A percentile compares a stretch with the other conserved stretches of the same genome.
phyloP scores from a whole-genome alignment of 2,888 invertebrate genomes.

The Magallana nippona region DNA sequence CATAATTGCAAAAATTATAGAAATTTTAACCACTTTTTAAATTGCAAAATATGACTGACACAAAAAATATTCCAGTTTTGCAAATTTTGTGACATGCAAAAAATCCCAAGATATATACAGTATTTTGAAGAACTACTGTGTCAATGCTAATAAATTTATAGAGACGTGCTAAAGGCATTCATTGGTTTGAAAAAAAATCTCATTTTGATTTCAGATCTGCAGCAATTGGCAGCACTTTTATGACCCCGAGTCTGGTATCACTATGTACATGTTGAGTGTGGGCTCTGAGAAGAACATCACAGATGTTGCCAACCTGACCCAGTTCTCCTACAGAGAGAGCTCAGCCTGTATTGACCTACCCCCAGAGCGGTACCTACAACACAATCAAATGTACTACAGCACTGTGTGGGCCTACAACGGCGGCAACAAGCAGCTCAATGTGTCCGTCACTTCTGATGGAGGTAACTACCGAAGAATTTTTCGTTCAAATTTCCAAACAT shows the following conservation, averaged over 20 bases:
- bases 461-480: too few species aligned
- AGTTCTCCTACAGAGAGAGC: conserved; percentile 45
- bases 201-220: conserved; percentile 60
- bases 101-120: too few species aligned
- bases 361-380: conserved; percentile 50
- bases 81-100: too few species aligned
- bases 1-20: too few species aligned
- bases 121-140: too few species aligned
- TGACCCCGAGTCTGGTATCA: conserved; percentile 68
- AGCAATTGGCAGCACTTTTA: conserved; percentile 66
- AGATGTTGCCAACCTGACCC: conserved; percentile 53
- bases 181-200: background rate
- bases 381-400: conserved; percentile 58
- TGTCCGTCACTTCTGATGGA: conserved; percentile 61
- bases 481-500: too few species aligned
- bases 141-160: too few species aligned
- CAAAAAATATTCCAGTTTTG: too few species aligned
- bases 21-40: too few species aligned
- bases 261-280: conserved; percentile 56
- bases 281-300: conserved; percentile 49
- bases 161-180: background rate
- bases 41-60: too few species aligned
- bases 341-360: conserved; percentile 54
- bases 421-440: conserved; percentile 63
- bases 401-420: conserved; percentile 64